Conservation (phyloP, 2,888 invertebrate genomes). For the Napeogenes sylphis region DNA sequence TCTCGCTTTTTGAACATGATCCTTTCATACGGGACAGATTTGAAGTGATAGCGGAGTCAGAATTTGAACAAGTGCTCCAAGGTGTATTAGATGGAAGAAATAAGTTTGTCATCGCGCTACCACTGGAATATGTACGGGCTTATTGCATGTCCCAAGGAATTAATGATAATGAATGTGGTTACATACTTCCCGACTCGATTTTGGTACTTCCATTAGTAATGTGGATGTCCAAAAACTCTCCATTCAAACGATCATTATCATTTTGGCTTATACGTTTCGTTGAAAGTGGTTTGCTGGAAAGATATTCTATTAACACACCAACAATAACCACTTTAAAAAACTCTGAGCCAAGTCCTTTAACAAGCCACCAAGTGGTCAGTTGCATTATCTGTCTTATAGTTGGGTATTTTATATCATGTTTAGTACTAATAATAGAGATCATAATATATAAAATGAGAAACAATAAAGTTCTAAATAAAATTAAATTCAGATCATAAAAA, state of each 20-base stretch:
- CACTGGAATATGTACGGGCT: constrained; percentile 56
- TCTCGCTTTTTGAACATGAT: no score
- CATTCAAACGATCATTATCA: no score
- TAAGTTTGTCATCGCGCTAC: constrained; percentile 55
- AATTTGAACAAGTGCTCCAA: constrained; percentile 49
- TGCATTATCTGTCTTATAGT: no score
- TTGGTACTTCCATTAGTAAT: no score
- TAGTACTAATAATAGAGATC: no score
- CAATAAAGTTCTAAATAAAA: constrained; percentile 1
- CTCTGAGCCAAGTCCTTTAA: constrained; percentile 50
- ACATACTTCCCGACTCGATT: constrained; percentile 54
- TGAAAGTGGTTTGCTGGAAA: no score
- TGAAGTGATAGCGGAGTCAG: constrained; percentile 47
- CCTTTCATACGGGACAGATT: constrained; percentile 47
- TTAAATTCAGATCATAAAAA: no score
- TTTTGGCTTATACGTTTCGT: no score
- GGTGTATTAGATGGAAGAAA: constrained; percentile 48
- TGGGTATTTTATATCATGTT: no score
- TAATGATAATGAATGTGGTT: constrained; percentile 55
- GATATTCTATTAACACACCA: no score
- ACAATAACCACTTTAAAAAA: constrained; percentile 30
- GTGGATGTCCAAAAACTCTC: no score
- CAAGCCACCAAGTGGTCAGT: no score
- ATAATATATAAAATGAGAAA: constrained; percentile 36
- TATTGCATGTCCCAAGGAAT: constrained; percentile 50